Evolutionary conservation across 2,888 invertebrate genomes (phyloP), one percentile per base, ranked within the genome.

Genomic region (Stramonita haemastoma): DNA sequence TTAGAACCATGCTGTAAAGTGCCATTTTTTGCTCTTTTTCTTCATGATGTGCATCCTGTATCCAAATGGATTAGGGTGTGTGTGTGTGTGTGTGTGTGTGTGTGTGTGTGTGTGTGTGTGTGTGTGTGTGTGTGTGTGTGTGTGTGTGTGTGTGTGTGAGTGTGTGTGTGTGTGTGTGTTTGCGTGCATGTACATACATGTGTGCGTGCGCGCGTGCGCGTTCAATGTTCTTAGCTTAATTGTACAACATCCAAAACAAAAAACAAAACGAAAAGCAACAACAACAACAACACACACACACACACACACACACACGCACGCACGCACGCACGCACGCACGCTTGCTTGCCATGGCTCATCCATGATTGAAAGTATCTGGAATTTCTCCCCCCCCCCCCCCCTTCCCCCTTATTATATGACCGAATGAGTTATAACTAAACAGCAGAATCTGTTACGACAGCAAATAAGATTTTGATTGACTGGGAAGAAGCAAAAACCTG

Each of bases 141-240:
- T 73, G 73, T 73, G 73, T 73, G 26, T 70, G 70, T 70, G 70
- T 70, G 70, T 70, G 70, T 70, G 70, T 70, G 70, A 17, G 70
- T 70, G 70, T 70, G 70, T 70, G 70, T 70, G 70, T 73, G 73
- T 19, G 73, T 73, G 73, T 73, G 73, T 19, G n/a, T 66, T 17
- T 66, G 66, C 66, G 13, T 2, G 66, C 26, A 13, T 66, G 13
- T 66, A 13, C 66, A 26, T 66, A 13, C 66, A 17, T 26, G 26
- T 66, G 26, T 22, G 66, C 13, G 5, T 26, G 13, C 66, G 2
- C 13, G 26, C 13, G 26, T 22, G 66, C 13, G 5, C 13, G 13
- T 66, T 66, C 46, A 46, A 46, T 2, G 46, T 46, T 46, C 46
- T 46, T 46, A 46, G 46, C 8, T 46, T 46, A 5, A 46, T 46